Evolutionary conservation across 2,888 invertebrate genomes (phyloP).

Genomic region (Cerceris ruficornis): DNA sequence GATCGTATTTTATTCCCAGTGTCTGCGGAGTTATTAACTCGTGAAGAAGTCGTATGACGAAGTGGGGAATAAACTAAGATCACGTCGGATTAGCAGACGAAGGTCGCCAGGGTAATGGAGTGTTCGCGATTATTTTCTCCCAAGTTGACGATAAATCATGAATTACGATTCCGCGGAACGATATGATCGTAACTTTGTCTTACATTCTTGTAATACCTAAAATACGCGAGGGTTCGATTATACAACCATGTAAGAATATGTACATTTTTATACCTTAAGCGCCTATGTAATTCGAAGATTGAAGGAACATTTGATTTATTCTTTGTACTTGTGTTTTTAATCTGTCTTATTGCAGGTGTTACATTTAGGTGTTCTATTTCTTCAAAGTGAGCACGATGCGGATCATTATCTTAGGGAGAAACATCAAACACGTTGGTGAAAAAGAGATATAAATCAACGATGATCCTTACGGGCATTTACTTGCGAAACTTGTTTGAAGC

Average conservation of each 20-base stretch:
- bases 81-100: slow-evolving; percentile 24
- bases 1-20: slow-evolving; percentile 17
- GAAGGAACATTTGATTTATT: too few species aligned
- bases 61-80: slow-evolving; percentile 23
- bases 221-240: neutral
- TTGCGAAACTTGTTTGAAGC: too few species aligned
- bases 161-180: slow-evolving; percentile 10
- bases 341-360: too few species aligned
- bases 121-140: slow-evolving; percentile 18
- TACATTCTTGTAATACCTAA: neutral
- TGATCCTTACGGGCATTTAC: too few species aligned
- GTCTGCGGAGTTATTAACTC: slow-evolving; percentile 18
- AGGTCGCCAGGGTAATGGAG: slow-evolving; percentile 17
- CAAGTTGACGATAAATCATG: slow-evolving; percentile 11
- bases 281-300: neutral
- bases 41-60: slow-evolving; percentile 31
- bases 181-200: slow-evolving; percentile 7
- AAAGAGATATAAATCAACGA: neutral
- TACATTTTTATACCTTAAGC: neutral
- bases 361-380: too few species aligned
- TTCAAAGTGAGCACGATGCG: too few species aligned
- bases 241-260: neutral
- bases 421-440: neutral
- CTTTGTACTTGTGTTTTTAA: too few species aligned
- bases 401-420: neutral